Evolutionary conservation across 2,797 vertebrate species (phyloP), one percentile per base, ranked within the genome.

Genomic region (Microctenopoma lineatum): DNA sequence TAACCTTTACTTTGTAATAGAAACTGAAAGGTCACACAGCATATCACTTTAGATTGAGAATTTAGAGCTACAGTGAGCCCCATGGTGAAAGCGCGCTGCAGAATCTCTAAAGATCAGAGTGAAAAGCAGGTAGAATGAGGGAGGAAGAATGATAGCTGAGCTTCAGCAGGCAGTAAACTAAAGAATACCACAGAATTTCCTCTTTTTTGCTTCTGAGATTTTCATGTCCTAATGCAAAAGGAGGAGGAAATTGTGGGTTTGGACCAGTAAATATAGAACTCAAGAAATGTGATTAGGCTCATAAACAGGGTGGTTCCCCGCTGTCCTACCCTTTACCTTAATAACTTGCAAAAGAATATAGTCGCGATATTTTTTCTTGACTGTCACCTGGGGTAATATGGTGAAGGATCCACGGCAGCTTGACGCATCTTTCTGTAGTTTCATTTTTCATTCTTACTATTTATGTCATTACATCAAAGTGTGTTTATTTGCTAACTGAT

Each of bases 201-300:
- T 84, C 64, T 48, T 80, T 80, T 88, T 70, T 68, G 53, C 74
- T 75, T 86, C 76, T 81, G 81, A 86, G 71, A 90, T 88, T 90
- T 78, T 87, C 83, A 91, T 90, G 88, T 89, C 81, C 88, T 90
- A 89, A 92, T 87, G 85, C 0, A 69, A 78, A 62, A 64, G 86
- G 69, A 75, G 85, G 84, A 86, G 87, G 84, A 89, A 87, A 90
- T 91, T 81, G 84, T 81, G 80, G 59, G 60, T 79, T 81, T 80
- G 59, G 69, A 83, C 77, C 81, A 84, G 81, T 91, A 90, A 92
- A 91, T 89, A 90, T 83, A 79, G 85, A 84, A 79, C 87, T 90
- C 85, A 84, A 89, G 87, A 92, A 91, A 91, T 92, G 88, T 91
- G 91, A 92, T 92, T 88, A 86, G 81, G 66, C 87, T 86, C 87